Conservation (phyloP, 2,888 invertebrate species). For the Acrobasis suavella region DNA sequence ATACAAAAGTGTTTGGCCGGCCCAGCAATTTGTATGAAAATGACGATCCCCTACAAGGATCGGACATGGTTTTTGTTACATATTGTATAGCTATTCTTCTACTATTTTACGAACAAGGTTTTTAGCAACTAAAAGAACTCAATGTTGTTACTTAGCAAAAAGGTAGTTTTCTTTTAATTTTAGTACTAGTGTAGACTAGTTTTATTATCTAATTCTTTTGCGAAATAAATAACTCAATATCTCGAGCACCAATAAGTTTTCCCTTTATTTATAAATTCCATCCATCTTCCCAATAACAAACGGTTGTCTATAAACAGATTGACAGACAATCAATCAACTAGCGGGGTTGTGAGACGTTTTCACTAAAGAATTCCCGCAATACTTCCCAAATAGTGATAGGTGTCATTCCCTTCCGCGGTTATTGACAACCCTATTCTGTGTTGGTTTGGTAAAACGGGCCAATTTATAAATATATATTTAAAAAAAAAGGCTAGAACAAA, state of each 20-base stretch:
- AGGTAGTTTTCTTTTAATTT: no score
- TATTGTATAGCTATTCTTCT: no score
- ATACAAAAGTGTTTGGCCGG: no score
- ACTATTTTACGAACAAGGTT: no score
- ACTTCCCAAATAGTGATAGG: neutral
- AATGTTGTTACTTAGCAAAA: no score
- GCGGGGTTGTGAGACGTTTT: neutral
- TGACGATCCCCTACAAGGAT: no score
- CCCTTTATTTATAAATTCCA: constrained; percentile 3
- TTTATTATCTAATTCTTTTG: neutral
- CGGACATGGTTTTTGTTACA: no score
- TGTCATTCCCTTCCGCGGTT: neutral
- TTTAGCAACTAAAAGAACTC: no score
- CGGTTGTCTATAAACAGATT: constrained; percentile 18
- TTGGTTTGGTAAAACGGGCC: neutral
- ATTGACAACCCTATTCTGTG: neutral
- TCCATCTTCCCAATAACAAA: constrained; percentile 14
- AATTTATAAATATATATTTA: neutral
- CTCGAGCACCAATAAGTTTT: neutral
- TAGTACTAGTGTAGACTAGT: no score
- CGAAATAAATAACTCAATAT: neutral
- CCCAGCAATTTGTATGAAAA: no score
- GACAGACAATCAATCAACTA: constrained; percentile 18
- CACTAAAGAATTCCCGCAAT: constrained; percentile 6
- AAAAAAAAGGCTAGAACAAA: neutral